These are phyloP conservation scores for Phrynocephalus guinanensis DNA, from an alignment of 2,797 vertebrate genomes.

Conservation along the genomic window DNA sequence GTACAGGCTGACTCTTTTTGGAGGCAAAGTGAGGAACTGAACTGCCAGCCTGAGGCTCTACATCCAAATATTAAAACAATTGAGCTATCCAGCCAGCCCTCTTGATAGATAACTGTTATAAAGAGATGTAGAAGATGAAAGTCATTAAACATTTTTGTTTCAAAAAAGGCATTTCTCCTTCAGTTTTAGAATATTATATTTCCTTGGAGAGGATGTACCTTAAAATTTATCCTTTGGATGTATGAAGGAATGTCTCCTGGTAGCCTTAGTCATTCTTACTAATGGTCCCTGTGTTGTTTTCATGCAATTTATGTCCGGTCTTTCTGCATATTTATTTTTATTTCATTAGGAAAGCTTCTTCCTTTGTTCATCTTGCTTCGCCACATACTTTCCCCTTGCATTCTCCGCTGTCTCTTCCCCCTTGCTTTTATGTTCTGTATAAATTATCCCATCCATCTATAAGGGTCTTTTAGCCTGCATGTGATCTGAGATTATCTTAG, in stretches of 20 bases:
- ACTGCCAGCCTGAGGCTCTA: too few species aligned
- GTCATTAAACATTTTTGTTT: conserved; percentile 61
- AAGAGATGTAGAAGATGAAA: conserved; percentile 54
- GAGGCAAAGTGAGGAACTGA: too few species aligned
- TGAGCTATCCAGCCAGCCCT: too few species aligned
- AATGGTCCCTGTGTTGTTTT: conserved; percentile 50
- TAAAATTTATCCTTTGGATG: conserved; percentile 66
- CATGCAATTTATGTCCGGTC: conserved; percentile 28
- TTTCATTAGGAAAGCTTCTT: background rate
- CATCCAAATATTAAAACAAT: too few species aligned
- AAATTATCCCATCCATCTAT: conserved; percentile 23
- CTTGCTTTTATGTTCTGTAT: conserved; percentile 30
- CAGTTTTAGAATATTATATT: conserved; percentile 72
- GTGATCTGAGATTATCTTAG: background rate
- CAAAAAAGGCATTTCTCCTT: conserved; percentile 33
- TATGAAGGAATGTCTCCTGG: conserved; percentile 53
- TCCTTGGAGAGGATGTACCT: conserved; percentile 73
- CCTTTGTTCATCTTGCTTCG: conserved; percentile 40
- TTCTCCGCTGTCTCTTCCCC: conserved; percentile 44
- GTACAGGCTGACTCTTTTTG: too few species aligned
- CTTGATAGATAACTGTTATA: conserved; percentile 47
- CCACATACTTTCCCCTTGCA: conserved; percentile 40
- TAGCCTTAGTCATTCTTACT: conserved; percentile 39
- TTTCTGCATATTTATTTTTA: conserved; percentile 13
- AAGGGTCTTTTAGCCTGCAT: conserved; percentile 29